These are phyloP conservation scores for Drosophila dives DNA, from an alignment of 2,888 invertebrate species.

Conservation along the genomic window DNA sequence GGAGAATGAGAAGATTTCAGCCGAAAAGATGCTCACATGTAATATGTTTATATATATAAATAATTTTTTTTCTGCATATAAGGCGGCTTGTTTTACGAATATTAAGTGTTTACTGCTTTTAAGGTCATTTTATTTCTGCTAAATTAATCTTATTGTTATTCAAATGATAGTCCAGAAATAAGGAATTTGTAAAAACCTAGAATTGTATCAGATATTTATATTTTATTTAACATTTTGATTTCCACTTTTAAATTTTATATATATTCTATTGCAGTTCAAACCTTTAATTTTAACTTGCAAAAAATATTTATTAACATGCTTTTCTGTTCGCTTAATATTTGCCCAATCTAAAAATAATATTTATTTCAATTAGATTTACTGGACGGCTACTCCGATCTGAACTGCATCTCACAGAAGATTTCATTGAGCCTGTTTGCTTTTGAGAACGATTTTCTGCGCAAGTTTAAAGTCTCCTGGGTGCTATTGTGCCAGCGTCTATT, in stretches of 20 bases:
- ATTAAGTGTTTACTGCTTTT: not conserved
- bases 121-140: not conserved
- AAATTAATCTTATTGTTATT: not conserved
- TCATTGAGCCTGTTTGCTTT: slow-evolving; percentile 87
- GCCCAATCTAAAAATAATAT: not conserved
- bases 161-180: not conserved
- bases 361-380: slow-evolving; percentile 85
- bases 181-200: not conserved
- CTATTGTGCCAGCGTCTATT: slow-evolving; percentile 89
- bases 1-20: slow-evolving; percentile 83
- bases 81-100: not conserved
- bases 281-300: not conserved
- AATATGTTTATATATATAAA: slow-evolving; percentile 16
- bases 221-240: not conserved
- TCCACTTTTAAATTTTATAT: not conserved
- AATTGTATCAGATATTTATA: not conserved
- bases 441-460: slow-evolving; percentile 87
- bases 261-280: not conserved
- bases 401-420: slow-evolving; percentile 87
- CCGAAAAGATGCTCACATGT: slow-evolving; percentile 84
- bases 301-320: not conserved
- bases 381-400: slow-evolving; percentile 88
- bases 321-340: not conserved
- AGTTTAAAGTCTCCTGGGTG: slow-evolving; percentile 89
- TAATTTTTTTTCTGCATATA: not conserved